Evolutionary conservation across 23 tunicate species (phyloP).

Genomic region (Styela plicata): DNA sequence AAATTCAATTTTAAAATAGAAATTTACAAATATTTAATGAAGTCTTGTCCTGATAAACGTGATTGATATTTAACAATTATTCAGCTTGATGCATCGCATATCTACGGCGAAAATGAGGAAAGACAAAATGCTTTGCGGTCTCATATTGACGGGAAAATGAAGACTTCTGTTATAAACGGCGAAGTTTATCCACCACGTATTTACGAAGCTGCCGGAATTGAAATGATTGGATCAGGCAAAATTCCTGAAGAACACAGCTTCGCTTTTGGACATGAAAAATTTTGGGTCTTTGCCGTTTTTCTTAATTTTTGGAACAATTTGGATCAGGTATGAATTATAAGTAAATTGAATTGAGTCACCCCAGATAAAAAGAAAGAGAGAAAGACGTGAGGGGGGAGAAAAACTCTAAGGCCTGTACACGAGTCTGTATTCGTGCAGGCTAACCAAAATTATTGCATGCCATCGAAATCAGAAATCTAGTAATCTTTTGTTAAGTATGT

Average conservation of each 20-base stretch:
- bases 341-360: too few relatives aligned
- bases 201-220: constrained; percentile 6
- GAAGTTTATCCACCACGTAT: constrained; percentile 39
- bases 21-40: too few relatives aligned
- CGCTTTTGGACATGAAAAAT: constrained; percentile 41
- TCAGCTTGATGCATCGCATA: constrained; percentile 37
- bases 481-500: too few relatives aligned
- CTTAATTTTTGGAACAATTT: constrained; percentile 34
- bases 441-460: too few relatives aligned
- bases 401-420: too few relatives aligned
- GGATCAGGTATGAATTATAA: constrained; percentile 30
- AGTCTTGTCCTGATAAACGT: too few relatives aligned
- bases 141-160: constrained; percentile 39
- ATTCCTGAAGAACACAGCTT: constrained; percentile 19
- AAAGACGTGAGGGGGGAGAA: too few relatives aligned
- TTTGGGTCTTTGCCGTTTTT: constrained; percentile 39
- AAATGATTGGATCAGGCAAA: background rate
- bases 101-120: constrained; percentile 39
- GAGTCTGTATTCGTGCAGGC: too few relatives aligned
- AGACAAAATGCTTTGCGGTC: constrained; percentile 25
- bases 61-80: too few relatives aligned
- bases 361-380: too few relatives aligned
- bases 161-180: constrained; percentile 25
- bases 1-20: too few relatives aligned
- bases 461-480: too few relatives aligned